Conservation (phyloP, 2,797 vertebrate genomes). For the Pangasius macronema region DNA sequence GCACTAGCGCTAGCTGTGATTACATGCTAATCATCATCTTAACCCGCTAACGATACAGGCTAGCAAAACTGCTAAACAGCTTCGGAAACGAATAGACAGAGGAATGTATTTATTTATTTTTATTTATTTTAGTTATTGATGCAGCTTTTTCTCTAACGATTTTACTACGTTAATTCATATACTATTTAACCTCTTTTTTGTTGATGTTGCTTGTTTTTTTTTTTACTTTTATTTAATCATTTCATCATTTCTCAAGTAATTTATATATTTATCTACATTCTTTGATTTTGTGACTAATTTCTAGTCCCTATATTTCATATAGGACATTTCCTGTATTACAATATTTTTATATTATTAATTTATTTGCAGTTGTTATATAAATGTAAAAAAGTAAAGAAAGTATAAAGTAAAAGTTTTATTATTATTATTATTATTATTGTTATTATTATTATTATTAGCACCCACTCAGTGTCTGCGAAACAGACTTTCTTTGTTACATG, state of each 20-base stretch:
- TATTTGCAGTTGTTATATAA: neutral
- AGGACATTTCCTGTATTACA: neutral
- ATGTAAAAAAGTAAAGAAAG: no score
- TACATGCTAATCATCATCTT: neutral
- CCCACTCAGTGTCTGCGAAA: no score
- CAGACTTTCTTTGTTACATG: no score
- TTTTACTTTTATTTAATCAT: no score
- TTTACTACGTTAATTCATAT: no score
- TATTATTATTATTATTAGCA: neutral
- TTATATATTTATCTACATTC: neutral
- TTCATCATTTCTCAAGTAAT: no score
- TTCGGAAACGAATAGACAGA: no score
- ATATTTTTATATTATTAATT: neutral
- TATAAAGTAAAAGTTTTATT: neutral
- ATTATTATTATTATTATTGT: neutral
- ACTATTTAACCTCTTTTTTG: neutral
- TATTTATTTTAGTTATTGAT: neutral
- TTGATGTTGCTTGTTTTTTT: neutral
- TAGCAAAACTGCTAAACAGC: no score
- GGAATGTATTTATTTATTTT: no score
- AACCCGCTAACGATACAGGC: no score
- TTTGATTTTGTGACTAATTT: neutral
- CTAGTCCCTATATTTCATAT: neutral
- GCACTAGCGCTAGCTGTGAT: neutral
- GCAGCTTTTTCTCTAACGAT: neutral